Evolutionary conservation across 1,140 invertebrate species (phyloP).

Genomic region (Fopius arisanus): DNA sequence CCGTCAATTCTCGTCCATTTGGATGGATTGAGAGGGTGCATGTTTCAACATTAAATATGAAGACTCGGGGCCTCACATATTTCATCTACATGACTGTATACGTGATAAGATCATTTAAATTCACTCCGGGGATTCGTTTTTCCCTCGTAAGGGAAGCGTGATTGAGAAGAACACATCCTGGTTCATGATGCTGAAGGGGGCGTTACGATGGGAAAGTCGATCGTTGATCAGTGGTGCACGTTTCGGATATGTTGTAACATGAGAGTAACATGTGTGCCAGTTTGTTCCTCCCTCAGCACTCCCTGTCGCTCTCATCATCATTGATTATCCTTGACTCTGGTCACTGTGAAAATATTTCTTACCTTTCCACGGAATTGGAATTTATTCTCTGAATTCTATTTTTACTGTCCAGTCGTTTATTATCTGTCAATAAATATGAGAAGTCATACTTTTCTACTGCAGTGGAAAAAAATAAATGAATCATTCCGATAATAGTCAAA

Average conservation of each 20-base stretch:
- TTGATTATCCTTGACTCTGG: not conserved
- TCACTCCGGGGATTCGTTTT: not conserved
- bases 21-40: no score
- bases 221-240: conserved; percentile 43
- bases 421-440: no score
- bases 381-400: no score
- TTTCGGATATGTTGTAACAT: conserved; percentile 12
- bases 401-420: no score
- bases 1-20: no score
- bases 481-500: not conserved
- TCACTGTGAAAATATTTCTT: not conserved
- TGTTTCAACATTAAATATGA: no score
- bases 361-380: no score
- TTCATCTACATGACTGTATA: not conserved
- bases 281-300: not conserved
- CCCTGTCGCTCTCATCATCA: not conserved
- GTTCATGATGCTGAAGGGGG: conserved; percentile 19
- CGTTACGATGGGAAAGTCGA: conserved; percentile 33
- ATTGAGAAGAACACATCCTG: conserved; percentile 40
- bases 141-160: conserved; percentile 35
- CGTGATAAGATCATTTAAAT: not conserved
- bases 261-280: conserved; percentile 1
- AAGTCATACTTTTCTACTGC: no score
- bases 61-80: not conserved
- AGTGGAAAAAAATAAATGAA: not conserved